These are phyloP conservation scores for Euura saliciscinereae DNA, from an alignment of 1,140 invertebrate genomes.

Conservation along the genomic window DNA sequence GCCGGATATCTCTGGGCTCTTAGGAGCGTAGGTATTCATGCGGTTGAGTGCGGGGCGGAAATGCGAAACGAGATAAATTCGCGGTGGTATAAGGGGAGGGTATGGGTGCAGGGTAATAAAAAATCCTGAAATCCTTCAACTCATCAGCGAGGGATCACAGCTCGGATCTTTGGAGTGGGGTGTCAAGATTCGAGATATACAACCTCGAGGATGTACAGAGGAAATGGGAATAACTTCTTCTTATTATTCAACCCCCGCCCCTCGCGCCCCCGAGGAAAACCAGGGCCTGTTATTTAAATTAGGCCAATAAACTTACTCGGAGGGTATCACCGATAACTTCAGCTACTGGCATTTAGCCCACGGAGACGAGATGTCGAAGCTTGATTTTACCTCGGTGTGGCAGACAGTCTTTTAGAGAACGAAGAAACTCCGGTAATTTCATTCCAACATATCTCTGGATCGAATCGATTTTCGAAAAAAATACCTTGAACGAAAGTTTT, in stretches of 20 bases:
- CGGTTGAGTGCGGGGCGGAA: too few relatives aligned
- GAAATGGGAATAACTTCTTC: background rate
- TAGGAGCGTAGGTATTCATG: too few relatives aligned
- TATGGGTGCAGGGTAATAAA: conserved; percentile 15
- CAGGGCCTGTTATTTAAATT: conserved; percentile 46
- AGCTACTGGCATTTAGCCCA: background rate
- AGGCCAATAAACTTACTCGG: conserved; percentile 40
- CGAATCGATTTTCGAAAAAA: too few relatives aligned
- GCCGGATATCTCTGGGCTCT: too few relatives aligned
- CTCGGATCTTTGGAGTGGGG: conserved; percentile 3
- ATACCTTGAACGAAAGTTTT: too few relatives aligned
- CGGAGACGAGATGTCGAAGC: conserved; percentile 19
- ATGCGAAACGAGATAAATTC: conserved; percentile 33
- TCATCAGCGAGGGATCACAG: conserved; percentile 28
- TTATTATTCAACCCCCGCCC: too few relatives aligned
- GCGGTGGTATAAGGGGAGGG: conserved; percentile 22
- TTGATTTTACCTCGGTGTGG: background rate
- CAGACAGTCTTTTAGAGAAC: too few relatives aligned
- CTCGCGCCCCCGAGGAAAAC: background rate
- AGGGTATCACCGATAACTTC: background rate
- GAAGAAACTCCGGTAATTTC: too few relatives aligned
- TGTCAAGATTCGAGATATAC: conserved; percentile 23
- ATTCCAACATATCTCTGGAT: too few relatives aligned
- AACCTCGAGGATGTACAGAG: background rate
- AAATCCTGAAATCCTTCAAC: conserved; percentile 43